phyloP scores from a whole-genome alignment of 37 sponge, comb jelly and placozoan genomes.

The Halisarca cf. caerulea region DNA sequence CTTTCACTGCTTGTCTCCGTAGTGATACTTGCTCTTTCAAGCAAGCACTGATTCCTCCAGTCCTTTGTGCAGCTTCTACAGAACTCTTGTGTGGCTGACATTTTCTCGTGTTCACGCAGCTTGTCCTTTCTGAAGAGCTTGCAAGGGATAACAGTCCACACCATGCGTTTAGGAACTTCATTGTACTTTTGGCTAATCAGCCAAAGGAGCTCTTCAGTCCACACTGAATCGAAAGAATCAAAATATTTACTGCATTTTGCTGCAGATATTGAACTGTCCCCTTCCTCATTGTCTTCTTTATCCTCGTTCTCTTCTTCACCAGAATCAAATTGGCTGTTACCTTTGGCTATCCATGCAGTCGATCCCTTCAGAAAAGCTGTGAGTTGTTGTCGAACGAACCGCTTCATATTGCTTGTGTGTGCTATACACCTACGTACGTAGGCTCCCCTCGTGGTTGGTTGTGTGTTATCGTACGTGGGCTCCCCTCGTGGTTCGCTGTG shows the following conservation, averaged over 20 bases:
- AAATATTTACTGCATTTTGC: constrained; percentile 1
- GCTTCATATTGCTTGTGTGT: too few species aligned
- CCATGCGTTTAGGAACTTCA: too few species aligned
- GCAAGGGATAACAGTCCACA: constrained; percentile 26
- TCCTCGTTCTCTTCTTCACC: too few species aligned
- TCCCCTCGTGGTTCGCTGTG: too few species aligned
- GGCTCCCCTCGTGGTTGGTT: too few species aligned
- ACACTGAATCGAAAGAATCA: not conserved
- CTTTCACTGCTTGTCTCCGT: constrained; percentile 2
- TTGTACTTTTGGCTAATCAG: constrained; percentile 1
- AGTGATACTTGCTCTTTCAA: constrained; percentile 2
- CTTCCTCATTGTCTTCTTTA: not conserved
- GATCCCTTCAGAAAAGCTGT: too few species aligned
- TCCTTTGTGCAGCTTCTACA: not conserved
- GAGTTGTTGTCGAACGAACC: too few species aligned
- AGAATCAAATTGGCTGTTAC: too few species aligned
- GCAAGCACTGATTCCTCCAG: constrained; percentile 7
- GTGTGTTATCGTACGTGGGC: too few species aligned
- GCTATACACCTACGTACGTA: too few species aligned
- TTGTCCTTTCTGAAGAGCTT: constrained; percentile 26
- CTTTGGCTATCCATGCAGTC: too few species aligned
- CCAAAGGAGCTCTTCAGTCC: constrained; percentile 19
- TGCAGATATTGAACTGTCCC: not conserved
- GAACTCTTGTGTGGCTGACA: constrained; percentile 24
- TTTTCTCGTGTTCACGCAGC: not conserved